phyloP scores from a whole-genome alignment of 1,140 invertebrate species.

The Potamilus streckersoni region DNA sequence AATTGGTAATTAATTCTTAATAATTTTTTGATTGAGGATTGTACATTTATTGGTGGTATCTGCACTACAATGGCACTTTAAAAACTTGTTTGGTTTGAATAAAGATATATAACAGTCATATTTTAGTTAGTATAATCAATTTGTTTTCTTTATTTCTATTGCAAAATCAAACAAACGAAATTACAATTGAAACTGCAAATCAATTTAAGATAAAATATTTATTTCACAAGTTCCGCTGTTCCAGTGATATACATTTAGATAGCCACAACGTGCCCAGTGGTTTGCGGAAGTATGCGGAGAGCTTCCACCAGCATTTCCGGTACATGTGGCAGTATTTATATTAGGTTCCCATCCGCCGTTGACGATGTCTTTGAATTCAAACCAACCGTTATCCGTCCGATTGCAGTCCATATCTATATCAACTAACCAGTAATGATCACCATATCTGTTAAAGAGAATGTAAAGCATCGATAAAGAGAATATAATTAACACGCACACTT shows the following conservation, averaged over 20 bases:
- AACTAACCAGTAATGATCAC: conserved; percentile 69
- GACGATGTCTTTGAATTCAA: conserved; percentile 66
- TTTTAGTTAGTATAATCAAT: no score
- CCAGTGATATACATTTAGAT: conserved; percentile 65
- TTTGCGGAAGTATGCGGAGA: conserved; percentile 56
- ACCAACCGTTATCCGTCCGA: conserved; percentile 66
- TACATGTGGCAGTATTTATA: conserved; percentile 41
- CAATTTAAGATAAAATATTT: conserved; percentile 17
- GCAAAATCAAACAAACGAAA: no score
- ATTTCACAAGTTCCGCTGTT: conserved; percentile 53
- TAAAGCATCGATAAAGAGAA: no score
- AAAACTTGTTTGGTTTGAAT: no score
- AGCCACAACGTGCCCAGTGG: conserved; percentile 67
- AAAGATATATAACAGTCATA: no score
- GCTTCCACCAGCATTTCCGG: conserved; percentile 55
- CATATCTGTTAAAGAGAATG: conserved; percentile 42
- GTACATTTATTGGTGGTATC: no score
- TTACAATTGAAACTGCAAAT: neutral
- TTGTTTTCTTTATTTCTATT: no score
- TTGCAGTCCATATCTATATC: conserved; percentile 69
- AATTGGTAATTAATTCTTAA: no score
- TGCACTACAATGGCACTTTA: no score
- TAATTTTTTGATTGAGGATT: no score
- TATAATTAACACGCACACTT: no score
- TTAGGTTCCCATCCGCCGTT: conserved; percentile 53